A percentile compares a stretch with the other conserved stretches of the same genome.
phyloP scores from a whole-genome alignment of 2,797 vertebrate genomes.

The Salmo trutta region DNA sequence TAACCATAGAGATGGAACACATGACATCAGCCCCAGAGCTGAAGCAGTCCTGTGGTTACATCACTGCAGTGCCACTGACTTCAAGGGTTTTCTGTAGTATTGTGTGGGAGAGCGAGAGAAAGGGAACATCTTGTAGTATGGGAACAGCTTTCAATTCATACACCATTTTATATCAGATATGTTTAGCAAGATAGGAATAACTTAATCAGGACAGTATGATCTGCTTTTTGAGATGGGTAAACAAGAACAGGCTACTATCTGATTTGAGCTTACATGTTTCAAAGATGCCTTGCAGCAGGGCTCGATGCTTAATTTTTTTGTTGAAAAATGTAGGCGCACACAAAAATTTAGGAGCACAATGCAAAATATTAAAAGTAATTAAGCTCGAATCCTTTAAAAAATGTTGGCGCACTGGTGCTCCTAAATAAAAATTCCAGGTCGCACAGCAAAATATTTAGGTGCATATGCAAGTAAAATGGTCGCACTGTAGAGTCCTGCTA shows the following conservation, averaged over 20 bases:
- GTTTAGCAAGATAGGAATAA: not conserved
- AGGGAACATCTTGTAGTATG: not conserved
- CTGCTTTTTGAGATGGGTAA: not conserved
- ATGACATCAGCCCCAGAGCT: slow-evolving; percentile 50
- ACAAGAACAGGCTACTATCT: not conserved
- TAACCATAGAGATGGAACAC: slow-evolving; percentile 62
- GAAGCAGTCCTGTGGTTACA: slow-evolving; percentile 54
- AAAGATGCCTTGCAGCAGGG: not conserved
- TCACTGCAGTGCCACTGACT: slow-evolving; percentile 47
- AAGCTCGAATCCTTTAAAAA: no score
- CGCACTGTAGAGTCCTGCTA: no score
- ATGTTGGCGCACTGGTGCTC: no score
- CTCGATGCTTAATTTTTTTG: not conserved
- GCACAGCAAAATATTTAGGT: no score
- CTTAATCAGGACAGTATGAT: not conserved
- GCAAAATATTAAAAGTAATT: no score
- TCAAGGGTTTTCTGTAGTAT: not conserved
- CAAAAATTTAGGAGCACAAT: no score
- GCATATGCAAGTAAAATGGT: no score
- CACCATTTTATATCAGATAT: slow-evolving; percentile 19
- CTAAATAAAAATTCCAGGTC: no score
- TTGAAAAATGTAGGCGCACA: no score
- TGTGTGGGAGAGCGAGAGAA: not conserved
- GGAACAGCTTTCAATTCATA: slow-evolving; percentile 1
- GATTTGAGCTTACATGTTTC: not conserved